A percentile compares a stretch with the other conserved stretches of the same genome.
Evolutionary conservation across 2,888 invertebrate species (phyloP).

Genomic region (Deilephila porcellus): DNA sequence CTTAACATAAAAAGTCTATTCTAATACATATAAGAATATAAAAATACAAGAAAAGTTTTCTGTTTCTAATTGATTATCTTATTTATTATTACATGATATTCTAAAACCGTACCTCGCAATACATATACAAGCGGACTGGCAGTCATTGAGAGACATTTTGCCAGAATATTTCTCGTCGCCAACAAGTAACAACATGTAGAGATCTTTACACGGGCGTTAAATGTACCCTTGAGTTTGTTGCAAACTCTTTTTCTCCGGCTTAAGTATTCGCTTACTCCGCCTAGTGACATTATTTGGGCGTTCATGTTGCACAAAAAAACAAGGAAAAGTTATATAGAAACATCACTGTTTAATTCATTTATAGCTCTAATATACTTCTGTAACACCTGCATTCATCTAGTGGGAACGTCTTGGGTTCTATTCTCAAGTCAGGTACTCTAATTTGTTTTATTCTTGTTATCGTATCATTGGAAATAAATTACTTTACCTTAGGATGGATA

Average conservation of each 20-base stretch:
- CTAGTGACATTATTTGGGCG: constrained; percentile 37
- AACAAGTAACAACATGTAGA: constrained; percentile 16
- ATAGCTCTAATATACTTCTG: no score
- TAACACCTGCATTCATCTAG: no score
- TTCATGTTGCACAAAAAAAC: background rate
- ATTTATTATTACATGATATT: background rate
- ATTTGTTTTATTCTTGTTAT: no score
- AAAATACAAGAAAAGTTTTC: no score
- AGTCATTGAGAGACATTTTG: constrained; percentile 17
- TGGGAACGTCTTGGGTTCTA: no score
- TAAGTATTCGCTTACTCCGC: constrained; percentile 32
- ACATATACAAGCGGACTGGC: background rate
- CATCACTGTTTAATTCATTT: background rate
- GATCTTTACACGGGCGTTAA: constrained; percentile 25
- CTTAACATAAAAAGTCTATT: background rate
- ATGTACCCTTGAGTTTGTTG: constrained; percentile 25
- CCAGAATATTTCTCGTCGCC: constrained; percentile 21
- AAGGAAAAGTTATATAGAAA: background rate
- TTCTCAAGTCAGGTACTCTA: no score
- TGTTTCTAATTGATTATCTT: no score
- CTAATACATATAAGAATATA: no score
- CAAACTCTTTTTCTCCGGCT: constrained; percentile 31
- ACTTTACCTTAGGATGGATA: no score
- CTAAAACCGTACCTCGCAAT: background rate
- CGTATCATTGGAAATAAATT: no score